A percentile compares a stretch with the other conserved stretches of the same genome.
phyloP scores from a whole-genome alignment of 2,113 vertebrate genomes.

The Oncorhynchus mykiss region DNA sequence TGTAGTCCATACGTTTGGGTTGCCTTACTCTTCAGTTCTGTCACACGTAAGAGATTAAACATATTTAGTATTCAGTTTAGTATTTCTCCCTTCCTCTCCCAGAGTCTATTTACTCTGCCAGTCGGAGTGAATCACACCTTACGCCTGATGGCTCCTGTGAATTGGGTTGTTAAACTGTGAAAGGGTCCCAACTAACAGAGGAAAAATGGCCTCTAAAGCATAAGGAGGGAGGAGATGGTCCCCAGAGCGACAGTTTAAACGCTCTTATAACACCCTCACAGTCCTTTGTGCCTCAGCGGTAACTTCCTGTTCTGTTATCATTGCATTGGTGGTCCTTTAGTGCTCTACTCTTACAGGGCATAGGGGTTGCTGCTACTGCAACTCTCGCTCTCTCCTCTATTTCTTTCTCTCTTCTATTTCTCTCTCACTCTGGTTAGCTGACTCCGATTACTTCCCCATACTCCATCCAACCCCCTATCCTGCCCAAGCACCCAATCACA shows the following conservation, averaged over 20 bases:
- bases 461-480: slow-evolving; percentile 16
- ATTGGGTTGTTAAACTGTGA: background rate
- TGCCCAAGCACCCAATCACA: slow-evolving; percentile 4
- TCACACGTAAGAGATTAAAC: too few relatives aligned
- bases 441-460: slow-evolving; percentile 26
- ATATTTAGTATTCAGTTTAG: too few relatives aligned
- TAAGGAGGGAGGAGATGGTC: background rate
- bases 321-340: background rate
- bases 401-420: background rate
- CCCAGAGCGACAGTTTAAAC: background rate
- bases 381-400: background rate
- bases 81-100: too few relatives aligned
- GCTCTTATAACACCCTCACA: background rate
- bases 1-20: too few relatives aligned
- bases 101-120: too few relatives aligned
- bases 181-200: background rate
- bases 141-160: background rate
- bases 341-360: background rate
- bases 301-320: background rate
- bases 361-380: background rate
- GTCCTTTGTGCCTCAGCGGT: background rate
- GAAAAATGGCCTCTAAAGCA: background rate
- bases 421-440: slow-evolving; percentile 23
- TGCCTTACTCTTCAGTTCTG: too few relatives aligned
- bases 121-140: background rate